Evolutionary conservation across 2,888 invertebrate species (phyloP).

Genomic region (Ryuthela nishihirai): DNA sequence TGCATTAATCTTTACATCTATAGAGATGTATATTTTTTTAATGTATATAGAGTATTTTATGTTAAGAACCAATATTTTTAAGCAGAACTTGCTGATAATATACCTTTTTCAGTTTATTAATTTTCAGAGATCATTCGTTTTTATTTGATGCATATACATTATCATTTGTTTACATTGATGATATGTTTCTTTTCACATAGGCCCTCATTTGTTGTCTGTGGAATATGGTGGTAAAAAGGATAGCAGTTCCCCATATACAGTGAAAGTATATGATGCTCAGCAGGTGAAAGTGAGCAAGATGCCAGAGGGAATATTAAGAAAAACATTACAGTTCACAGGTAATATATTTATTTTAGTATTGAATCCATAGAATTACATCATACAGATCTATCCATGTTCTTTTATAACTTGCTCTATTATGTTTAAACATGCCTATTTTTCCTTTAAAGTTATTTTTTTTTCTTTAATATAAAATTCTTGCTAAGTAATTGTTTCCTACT

Average conservation of each 20-base stretch:
- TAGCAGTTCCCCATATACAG: slow-evolving; percentile 63
- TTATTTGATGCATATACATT: no score
- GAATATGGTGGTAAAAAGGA: slow-evolving; percentile 87
- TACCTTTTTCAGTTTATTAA: not conserved
- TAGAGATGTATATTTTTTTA: no score
- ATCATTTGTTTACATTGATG: not conserved
- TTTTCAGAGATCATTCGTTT: not conserved
- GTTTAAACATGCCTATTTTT: no score
- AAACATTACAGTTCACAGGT: slow-evolving; percentile 84
- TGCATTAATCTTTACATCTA: no score
- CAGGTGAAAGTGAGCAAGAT: slow-evolving; percentile 76
- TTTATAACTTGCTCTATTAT: no score
- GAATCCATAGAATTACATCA: no score
- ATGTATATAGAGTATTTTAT: not conserved
- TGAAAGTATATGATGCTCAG: slow-evolving; percentile 89
- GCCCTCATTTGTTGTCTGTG: slow-evolving; percentile 79
- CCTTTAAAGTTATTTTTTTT: no score
- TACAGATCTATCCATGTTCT: no score
- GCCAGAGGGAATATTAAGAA: slow-evolving; percentile 76
- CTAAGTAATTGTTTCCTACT: no score
- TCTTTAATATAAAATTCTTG: no score
- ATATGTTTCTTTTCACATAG: slow-evolving; percentile 15
- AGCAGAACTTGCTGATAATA: not conserved
- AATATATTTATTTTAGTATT: no score
- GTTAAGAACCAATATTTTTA: not conserved